These are phyloP conservation scores for Tonatia bakeri DNA, from an alignment of 2,113 vertebrate species.

Conservation along the genomic window DNA sequence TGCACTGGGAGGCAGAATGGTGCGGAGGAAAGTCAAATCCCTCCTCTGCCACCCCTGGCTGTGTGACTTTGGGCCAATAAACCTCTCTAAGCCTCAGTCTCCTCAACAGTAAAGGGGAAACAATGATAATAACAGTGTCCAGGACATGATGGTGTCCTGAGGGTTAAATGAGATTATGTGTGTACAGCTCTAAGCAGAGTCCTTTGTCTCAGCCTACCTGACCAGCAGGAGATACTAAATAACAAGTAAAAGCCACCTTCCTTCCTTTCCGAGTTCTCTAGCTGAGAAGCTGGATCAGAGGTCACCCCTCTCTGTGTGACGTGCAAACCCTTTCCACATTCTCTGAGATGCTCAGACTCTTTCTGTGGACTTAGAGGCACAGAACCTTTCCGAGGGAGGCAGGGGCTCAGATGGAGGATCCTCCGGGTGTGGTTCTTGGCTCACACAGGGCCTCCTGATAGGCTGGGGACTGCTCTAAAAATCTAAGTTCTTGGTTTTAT, in stretches of 20 bases:
- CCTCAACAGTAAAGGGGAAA: not conserved
- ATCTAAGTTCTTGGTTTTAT: not conserved
- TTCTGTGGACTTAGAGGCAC: not conserved
- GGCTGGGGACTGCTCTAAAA: not conserved
- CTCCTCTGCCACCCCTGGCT: not conserved
- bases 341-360: not conserved
- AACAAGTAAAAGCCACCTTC: not conserved
- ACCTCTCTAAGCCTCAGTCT: not conserved
- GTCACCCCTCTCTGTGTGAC: not conserved
- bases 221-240: not conserved
- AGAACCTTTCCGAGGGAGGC: not conserved
- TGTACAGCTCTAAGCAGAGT: not conserved
- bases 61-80: not conserved
- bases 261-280: not conserved
- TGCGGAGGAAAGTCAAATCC: not conserved
- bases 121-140: not conserved
- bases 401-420: not conserved
- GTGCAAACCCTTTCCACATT: rapidly evolving
- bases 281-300: not conserved
- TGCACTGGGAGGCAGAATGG: not conserved
- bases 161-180: not conserved
- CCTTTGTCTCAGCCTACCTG: not conserved
- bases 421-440: not conserved
- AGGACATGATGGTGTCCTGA: rapidly evolving
- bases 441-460: not conserved